These are phyloP conservation scores for Brenthis hecate DNA, from an alignment of 2,888 invertebrate genomes.

Conservation along the genomic window DNA sequence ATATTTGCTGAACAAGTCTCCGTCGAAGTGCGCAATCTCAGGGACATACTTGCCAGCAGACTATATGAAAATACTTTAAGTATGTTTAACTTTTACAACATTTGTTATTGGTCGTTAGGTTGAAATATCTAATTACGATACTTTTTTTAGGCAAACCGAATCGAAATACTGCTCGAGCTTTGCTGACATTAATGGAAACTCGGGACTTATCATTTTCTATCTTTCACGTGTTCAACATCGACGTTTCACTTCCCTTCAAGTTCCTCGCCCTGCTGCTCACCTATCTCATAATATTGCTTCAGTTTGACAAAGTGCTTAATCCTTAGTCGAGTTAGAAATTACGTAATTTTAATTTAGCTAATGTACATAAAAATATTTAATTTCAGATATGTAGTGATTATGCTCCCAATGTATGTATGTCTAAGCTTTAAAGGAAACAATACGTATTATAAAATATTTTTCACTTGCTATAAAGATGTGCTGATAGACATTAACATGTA, in stretches of 20 bases:
- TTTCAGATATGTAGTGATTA: too few species aligned
- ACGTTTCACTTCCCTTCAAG: slow-evolving; percentile 66
- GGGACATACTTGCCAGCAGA: slow-evolving; percentile 41
- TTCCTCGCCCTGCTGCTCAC: slow-evolving; percentile 61
- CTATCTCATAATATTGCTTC: slow-evolving; percentile 66
- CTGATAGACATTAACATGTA: too few species aligned
- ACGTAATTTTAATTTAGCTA: neutral
- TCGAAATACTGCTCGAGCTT: slow-evolving; percentile 59
- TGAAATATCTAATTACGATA: neutral
- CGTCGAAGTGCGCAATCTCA: slow-evolving; percentile 6
- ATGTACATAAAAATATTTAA: too few species aligned
- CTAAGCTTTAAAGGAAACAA: too few species aligned
- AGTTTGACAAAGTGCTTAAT: slow-evolving; percentile 57
- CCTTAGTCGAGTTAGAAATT: neutral
- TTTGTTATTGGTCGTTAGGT: neutral
- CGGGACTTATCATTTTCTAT: slow-evolving; percentile 64
- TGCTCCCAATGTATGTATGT: too few species aligned
- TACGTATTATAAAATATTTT: too few species aligned
- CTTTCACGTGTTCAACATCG: slow-evolving; percentile 64
- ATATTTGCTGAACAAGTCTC: slow-evolving; percentile 4
- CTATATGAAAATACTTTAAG: slow-evolving; percentile 63
- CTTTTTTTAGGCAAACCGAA: slow-evolving; percentile 57
- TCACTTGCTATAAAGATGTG: too few species aligned
- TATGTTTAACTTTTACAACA: slow-evolving; percentile 5
- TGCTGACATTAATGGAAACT: slow-evolving; percentile 61